These are phyloP conservation scores for Cantharis rufa DNA, from an alignment of 2,888 invertebrate species.

Conservation along the genomic window DNA sequence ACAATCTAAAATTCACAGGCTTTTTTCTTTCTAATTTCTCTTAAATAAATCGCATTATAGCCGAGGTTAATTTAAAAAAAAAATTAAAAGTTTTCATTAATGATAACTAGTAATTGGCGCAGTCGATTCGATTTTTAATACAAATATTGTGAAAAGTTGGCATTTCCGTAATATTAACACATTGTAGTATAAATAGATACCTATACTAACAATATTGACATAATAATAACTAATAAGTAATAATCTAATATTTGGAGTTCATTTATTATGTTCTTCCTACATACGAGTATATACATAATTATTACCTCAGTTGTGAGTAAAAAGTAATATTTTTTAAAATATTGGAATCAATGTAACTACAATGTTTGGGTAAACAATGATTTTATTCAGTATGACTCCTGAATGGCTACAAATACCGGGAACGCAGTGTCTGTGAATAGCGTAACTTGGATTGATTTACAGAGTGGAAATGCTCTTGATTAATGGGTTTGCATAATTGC, in stretches of 20 bases:
- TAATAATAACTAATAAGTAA: too few relatives aligned
- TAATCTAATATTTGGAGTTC: too few relatives aligned
- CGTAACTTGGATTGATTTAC: constrained; percentile 55
- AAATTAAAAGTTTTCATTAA: background rate
- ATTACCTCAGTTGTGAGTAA: too few relatives aligned
- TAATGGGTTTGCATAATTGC: constrained; percentile 54
- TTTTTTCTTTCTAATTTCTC: background rate
- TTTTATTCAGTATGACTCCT: constrained; percentile 43
- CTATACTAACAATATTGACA: too few relatives aligned
- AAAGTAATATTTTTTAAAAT: too few relatives aligned
- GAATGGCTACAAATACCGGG: constrained; percentile 49
- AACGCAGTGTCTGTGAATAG: constrained; percentile 50
- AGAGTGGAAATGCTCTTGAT: constrained; percentile 51
- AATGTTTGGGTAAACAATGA: constrained; percentile 44
- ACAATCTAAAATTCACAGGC: background rate
- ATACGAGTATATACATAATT: too few relatives aligned
- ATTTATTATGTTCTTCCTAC: too few relatives aligned
- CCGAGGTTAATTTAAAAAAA: background rate
- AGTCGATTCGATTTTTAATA: too few relatives aligned
- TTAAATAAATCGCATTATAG: background rate
- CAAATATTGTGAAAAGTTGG: too few relatives aligned
- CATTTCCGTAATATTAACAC: too few relatives aligned
- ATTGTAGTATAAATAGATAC: too few relatives aligned
- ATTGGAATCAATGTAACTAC: constrained; percentile 20
- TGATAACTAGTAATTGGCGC: too few relatives aligned